Percentiles rank a stretch among this genome's conserved stretches.
Evolutionary conservation across 2,888 invertebrate species (phyloP).

Genomic region (Cryptocheilus praepositus): DNA sequence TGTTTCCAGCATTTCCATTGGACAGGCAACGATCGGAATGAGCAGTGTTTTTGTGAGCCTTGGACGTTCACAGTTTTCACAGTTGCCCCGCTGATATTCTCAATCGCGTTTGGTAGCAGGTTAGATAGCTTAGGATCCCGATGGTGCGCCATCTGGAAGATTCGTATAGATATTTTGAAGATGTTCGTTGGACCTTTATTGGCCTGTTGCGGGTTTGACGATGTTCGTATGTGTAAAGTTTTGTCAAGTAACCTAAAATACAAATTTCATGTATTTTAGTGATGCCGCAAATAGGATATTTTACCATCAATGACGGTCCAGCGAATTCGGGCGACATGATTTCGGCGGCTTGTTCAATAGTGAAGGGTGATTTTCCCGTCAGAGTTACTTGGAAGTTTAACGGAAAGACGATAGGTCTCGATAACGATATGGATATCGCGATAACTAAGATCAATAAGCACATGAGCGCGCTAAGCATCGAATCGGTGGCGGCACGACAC

Average conservation of each 20-base stretch:
- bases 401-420: slow-evolving; percentile 62
- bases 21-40: no score
- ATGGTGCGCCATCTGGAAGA: no score
- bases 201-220: background rate
- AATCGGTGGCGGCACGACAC: slow-evolving; percentile 82
- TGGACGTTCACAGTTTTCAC: no score
- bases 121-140: no score
- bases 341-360: slow-evolving; percentile 82
- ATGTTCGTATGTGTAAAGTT: no score
- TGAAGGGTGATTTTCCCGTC: slow-evolving; percentile 87
- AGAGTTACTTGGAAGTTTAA: slow-evolving; percentile 86
- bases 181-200: no score
- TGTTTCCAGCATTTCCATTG: no score
- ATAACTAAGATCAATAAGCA: slow-evolving; percentile 76
- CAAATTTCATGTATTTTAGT: slow-evolving; percentile 71
- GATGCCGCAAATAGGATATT: slow-evolving; percentile 74
- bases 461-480: slow-evolving; percentile 82
- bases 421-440: slow-evolving; percentile 70
- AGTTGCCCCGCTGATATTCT: no score
- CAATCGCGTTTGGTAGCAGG: no score
- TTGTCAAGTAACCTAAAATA: background rate
- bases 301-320: slow-evolving; percentile 73
- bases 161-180: no score
- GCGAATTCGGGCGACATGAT: slow-evolving; percentile 74
- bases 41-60: no score